These are phyloP conservation scores for Dasysyrphus tricinctus DNA, from an alignment of 2,888 invertebrate species.

Conservation along the genomic window DNA sequence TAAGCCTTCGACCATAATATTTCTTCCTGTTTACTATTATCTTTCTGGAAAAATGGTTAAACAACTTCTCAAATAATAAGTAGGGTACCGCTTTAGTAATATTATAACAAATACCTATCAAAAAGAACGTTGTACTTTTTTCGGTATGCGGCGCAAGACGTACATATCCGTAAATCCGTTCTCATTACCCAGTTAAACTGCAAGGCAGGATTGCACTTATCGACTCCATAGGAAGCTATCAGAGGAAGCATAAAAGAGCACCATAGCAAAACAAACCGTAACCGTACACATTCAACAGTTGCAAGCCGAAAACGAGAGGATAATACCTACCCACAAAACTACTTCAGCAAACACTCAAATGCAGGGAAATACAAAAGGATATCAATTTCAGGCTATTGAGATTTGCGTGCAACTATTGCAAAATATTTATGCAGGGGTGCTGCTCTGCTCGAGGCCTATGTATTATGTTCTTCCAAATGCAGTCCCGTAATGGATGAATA, in stretches of 20 bases:
- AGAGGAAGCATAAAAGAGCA: slow-evolving; percentile 3
- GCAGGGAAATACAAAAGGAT: slow-evolving; percentile 66
- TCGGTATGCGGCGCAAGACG: slow-evolving; percentile 1
- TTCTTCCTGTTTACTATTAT: neutral
- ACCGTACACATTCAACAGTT: slow-evolving; percentile 63
- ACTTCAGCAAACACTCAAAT: slow-evolving; percentile 72
- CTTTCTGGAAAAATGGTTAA: neutral
- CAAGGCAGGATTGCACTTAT: slow-evolving; percentile 54
- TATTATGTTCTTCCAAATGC: neutral
- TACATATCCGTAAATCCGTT: neutral
- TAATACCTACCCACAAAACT: slow-evolving; percentile 74
- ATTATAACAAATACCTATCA: neutral
- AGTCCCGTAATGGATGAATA: slow-evolving; percentile 23
- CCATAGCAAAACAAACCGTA: neutral
- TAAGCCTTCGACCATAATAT: neutral
- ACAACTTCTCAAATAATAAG: slow-evolving; percentile 9
- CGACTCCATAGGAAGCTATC: slow-evolving; percentile 41
- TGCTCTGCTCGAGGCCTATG: slow-evolving; percentile 1
- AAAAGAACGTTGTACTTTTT: slow-evolving; percentile 15
- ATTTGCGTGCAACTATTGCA: slow-evolving; percentile 75
- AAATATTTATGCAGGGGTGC: slow-evolving; percentile 69
- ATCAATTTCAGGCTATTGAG: slow-evolving; percentile 73
- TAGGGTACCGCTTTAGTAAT: neutral
- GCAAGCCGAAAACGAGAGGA: slow-evolving; percentile 52
- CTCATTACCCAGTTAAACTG: slow-evolving; percentile 22